These are phyloP conservation scores for Mesochorus sp. DNA, from an alignment of 2,888 invertebrate genomes.

Conservation along the genomic window DNA sequence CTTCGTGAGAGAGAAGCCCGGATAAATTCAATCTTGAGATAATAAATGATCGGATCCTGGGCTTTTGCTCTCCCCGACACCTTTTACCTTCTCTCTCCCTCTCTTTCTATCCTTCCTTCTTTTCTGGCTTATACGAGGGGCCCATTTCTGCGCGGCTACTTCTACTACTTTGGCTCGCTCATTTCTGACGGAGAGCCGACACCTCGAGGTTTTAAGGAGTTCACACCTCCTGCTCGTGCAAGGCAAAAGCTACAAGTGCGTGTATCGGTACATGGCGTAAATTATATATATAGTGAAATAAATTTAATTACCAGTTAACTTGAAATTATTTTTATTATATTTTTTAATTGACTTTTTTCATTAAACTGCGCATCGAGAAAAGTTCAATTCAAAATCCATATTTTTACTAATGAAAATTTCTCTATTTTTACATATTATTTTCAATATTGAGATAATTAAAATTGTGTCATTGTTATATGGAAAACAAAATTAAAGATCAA, in stretches of 20 bases:
- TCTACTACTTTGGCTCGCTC: constrained; percentile 40
- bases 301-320: no score
- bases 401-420: no score
- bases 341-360: no score
- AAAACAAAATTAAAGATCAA: no score
- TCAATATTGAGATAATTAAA: no score
- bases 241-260: constrained; percentile 25
- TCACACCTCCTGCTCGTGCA: constrained; percentile 75
- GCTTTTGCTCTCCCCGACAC: constrained; percentile 76
- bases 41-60: constrained; percentile 81
- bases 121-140: constrained; percentile 10
- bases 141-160: constrained; percentile 45
- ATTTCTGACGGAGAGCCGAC: constrained; percentile 60
- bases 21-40: constrained; percentile 82
- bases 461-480: no score
- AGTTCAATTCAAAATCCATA: no score
- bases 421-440: no score
- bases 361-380: no score
- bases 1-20: constrained; percentile 68
- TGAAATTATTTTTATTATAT: no score
- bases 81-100: constrained; percentile 77
- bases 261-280: background rate
- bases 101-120: constrained; percentile 13
- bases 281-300: background rate
- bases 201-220: constrained; percentile 75